A percentile compares a stretch with the other conserved stretches of the same genome.
These are phyloP conservation scores for rat (Rattus norvegicus) DNA, from an alignment of 2,113 vertebrate species.

Conservation along the genomic window GRCr8 NC_086019.1:63800501-63801000, in stretches of 20 bases:
- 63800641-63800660: too few species aligned
- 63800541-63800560: rapidly evolving
- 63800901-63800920: background rate
- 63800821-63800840: background rate
- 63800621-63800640: background rate
- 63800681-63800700: background rate
- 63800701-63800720: background rate
- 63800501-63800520: background rate
- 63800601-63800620: background rate
- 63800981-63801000: background rate
- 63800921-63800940: background rate
- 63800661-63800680: background rate
- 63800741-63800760: background rate
- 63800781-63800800: background rate
- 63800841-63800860: background rate
- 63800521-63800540: background rate
- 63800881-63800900: background rate
- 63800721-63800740: background rate
- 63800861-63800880: background rate
- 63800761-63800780: background rate
- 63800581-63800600: too few species aligned
- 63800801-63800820: background rate
- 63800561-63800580: background rate
- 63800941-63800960: background rate
- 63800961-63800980: background rate